Base-by-base conservation (phyloP, 2,888 invertebrate species). In the Maniola hyperantus region DNA sequence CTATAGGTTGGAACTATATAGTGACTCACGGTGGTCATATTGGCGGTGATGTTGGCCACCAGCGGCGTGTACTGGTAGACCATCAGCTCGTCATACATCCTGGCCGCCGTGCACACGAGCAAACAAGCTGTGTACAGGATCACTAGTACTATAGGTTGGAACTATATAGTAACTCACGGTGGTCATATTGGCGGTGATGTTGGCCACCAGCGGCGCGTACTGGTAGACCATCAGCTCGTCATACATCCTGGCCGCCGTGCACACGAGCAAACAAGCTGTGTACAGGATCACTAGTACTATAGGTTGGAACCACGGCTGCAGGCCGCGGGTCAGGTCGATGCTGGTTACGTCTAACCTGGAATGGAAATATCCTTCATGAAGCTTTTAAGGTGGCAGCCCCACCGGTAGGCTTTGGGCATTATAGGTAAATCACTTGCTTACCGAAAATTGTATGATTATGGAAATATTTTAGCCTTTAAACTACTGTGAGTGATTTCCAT, bases 191-290 rank as follows among this genome's bases (percentile, higher is more conserved):
- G 74, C 79, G 0, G 91, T 91, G 44, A 82, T 55, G 64, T 89
- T 90, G n/a, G 75, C 75, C 1, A 87, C 82, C 2, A 87, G 64
- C 0, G 84, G 76, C 5, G 87, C 74, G 61, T 89, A 92, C 70
- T 93, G 89, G 76, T 89, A 91, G 2, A 90, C 91, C 89, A 93
- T 91, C 64, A 92, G 83, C 74, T 92, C 92, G 65, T 93, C 93
- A 46, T 92, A 90, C 84, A 84, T 85, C 46, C 92, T 77, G 5
- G 92, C 91, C 0, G 91, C 85, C 0, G 86, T 80, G 70, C 92
- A 91, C 0, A 92, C 87, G 0, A 92, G 73, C 62, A 93, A 72
- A 48, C 93, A 93, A 1, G 91, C 87, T 2, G 82, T 83, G 75
- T 93, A 93, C 13, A 93, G 75, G 15, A 91, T 83, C 33, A 90